Conservation (phyloP, 2,888 invertebrate genomes). For the Bellardia bayeri region DNA sequence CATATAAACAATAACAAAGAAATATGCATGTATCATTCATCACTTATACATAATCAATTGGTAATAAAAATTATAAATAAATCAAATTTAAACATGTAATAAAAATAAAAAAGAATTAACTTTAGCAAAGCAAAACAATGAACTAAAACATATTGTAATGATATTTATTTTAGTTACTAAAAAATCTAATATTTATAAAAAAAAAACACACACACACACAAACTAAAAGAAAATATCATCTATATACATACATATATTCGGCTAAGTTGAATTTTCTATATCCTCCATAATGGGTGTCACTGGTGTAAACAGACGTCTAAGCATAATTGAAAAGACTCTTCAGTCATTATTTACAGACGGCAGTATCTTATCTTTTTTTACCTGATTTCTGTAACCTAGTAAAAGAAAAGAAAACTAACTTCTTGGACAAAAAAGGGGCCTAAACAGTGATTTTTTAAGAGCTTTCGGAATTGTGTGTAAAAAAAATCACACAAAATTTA, state of each 20-base stretch:
- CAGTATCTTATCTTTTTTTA: too few relatives aligned
- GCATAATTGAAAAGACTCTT: too few relatives aligned
- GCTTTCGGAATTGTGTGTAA: too few relatives aligned
- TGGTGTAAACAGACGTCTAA: too few relatives aligned
- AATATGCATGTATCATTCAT: slow-evolving; percentile 63
- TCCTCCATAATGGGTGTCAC: background rate
- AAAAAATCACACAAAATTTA: too few relatives aligned
- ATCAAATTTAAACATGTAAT: background rate
- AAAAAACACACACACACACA: slow-evolving; percentile 9
- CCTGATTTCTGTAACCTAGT: too few relatives aligned
- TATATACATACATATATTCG: background rate
- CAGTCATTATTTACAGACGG: too few relatives aligned
- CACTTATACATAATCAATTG: slow-evolving; percentile 69
- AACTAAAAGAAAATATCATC: background rate
- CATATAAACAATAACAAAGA: slow-evolving; percentile 45
- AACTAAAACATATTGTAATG: slow-evolving; percentile 69
- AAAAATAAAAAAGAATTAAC: slow-evolving; percentile 44
- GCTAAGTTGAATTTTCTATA: slow-evolving; percentile 37
- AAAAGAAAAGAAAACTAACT: too few relatives aligned
- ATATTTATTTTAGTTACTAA: slow-evolving; percentile 66
- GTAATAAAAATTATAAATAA: slow-evolving; percentile 13
- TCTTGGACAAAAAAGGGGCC: too few relatives aligned
- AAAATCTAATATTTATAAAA: slow-evolving; percentile 30
- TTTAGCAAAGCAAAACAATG: slow-evolving; percentile 60
- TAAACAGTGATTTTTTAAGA: too few relatives aligned